Evolutionary conservation across 2,888 invertebrate genomes (phyloP), one percentile per base, ranked within the genome.

Genomic region (Mellilla xanthometata): DNA sequence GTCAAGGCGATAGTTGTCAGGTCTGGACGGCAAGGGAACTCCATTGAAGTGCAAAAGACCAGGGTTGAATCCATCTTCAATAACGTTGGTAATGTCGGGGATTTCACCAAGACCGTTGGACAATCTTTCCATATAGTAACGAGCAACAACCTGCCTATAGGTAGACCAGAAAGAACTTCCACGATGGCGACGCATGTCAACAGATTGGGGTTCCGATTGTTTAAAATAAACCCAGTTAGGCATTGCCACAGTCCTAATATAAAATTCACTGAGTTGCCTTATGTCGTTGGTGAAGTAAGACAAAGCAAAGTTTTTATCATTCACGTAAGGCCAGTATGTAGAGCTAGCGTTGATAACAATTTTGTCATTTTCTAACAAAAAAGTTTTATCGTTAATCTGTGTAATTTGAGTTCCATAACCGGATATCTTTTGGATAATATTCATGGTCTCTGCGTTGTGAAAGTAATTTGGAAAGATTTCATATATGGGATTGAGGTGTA

Each of bases 201-300:
- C n/a, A n/a, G n/a, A n/a, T n/a, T n/a, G n/a, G n/a, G n/a, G n/a
- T n/a, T n/a, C n/a, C n/a, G n/a, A n/a, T n/a, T n/a, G n/a, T n/a
- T n/a, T n/a, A n/a, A 91, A 90, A 46, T 91, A 87, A 65, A 94
- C 84, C 92, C 93, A 94, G 68, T 81, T 90, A 4, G 95, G 93
- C 63, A 92, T 93, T 42, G 91, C 85, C 58, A 93, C 71, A 56
- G 92, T 90, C 54, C 80, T 71, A 67, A 92, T 91, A 74, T 93
- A 93, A 80, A 94, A 93, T 66, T 90, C 92, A 12, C 91, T 64
- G 72, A 94, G 95, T 35, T 94, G 81, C 41, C 91, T 93, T 40
- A 93, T 81, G 72, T 96, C 95, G 65, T 95, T 94, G 9, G 93
- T 93, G 83, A 92, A 95, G 80, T 95, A 95, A 19, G 29, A 95